Percentiles rank a stretch among this genome's conserved stretches.
Evolutionary conservation across 2,888 invertebrate species (phyloP).

Genomic region (Eledona agricola): DNA sequence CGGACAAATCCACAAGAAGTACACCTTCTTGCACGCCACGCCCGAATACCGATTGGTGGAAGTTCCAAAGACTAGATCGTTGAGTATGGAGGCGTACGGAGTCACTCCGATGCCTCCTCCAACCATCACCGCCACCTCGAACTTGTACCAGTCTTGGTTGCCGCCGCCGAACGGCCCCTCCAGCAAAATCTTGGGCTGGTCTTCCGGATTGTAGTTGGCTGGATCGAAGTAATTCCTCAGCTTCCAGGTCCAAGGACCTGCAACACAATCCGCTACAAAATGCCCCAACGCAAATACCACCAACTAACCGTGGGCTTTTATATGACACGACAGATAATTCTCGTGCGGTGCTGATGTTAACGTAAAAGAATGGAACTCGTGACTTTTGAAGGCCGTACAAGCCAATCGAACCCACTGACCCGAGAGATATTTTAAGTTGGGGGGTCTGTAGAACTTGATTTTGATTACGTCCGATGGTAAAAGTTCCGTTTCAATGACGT

Average conservation of each 20-base stretch:
- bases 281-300: conserved; percentile 4
- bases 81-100: conserved; percentile 95
- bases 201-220: conserved; percentile 86
- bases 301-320: conserved; percentile 76
- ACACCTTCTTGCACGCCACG: conserved; percentile 96
- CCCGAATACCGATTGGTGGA: conserved; percentile 95
- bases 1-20: conserved; percentile 97
- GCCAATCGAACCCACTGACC: conserved; percentile 95
- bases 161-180: conserved; percentile 98
- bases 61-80: conserved; percentile 95
- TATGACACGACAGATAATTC: conserved; percentile 93
- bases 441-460: conserved; percentile 94
- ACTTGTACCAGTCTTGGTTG: conserved; percentile 98
- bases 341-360: conserved; percentile 96
- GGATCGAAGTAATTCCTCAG: conserved; percentile 93
- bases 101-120: conserved; percentile 98
- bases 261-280: conserved; percentile 9
- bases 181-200: conserved; percentile 86
- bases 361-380: conserved; percentile 95
- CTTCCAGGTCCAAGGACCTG: conserved; percentile 97
- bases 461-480: conserved; percentile 94
- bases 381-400: conserved; percentile 87
- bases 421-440: conserved; percentile 91
- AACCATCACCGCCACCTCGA: conserved; percentile 97
- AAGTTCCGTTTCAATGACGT: conserved; percentile 92